A percentile compares a stretch with the other conserved stretches of the same genome.
These are phyloP conservation scores for Pseudochaenichthys georgianus DNA, from an alignment of 2,797 vertebrate species.

Conservation along the genomic window DNA sequence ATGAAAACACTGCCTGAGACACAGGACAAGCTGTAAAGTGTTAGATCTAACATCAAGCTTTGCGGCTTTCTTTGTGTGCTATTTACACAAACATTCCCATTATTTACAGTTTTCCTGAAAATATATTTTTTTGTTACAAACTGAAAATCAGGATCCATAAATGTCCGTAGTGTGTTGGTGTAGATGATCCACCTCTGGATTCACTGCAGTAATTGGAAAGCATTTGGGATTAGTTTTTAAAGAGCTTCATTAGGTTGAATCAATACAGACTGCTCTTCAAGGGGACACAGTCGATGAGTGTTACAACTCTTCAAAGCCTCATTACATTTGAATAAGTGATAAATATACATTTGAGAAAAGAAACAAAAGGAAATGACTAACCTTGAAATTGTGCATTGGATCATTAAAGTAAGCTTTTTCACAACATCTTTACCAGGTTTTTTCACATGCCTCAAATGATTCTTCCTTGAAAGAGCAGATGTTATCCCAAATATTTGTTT, in stretches of 20 bases:
- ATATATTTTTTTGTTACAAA: conserved; percentile 1
- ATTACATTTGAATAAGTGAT: conserved; percentile 61
- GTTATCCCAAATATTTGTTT: background rate
- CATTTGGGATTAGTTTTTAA: conserved; percentile 45
- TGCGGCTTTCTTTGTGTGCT: background rate
- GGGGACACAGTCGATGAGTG: conserved; percentile 23
- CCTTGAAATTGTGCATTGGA: conserved; percentile 2
- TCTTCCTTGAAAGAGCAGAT: background rate
- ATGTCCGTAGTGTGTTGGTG: background rate
- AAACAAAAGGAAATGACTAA: conserved; percentile 32
- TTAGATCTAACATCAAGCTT: conserved; percentile 22
- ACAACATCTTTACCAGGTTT: background rate
- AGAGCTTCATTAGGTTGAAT: conserved; percentile 59
- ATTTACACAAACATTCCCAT: background rate
- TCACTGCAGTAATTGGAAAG: conserved; percentile 47
- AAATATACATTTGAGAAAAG: conserved; percentile 44
- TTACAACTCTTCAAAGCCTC: conserved; percentile 40
- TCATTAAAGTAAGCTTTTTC: background rate
- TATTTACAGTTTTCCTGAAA: conserved; percentile 1
- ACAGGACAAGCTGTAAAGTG: conserved; percentile 4
- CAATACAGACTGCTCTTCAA: conserved; percentile 61
- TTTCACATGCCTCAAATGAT: background rate
- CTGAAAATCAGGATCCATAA: conserved; percentile 2
- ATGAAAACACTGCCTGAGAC: conserved; percentile 1
- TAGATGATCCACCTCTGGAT: conserved; percentile 16